A percentile compares a stretch with the other conserved stretches of the same genome.
phyloP scores from a whole-genome alignment of 35 echinoderm and acorn worm genomes.

The Nesometra sesokonis region DNA sequence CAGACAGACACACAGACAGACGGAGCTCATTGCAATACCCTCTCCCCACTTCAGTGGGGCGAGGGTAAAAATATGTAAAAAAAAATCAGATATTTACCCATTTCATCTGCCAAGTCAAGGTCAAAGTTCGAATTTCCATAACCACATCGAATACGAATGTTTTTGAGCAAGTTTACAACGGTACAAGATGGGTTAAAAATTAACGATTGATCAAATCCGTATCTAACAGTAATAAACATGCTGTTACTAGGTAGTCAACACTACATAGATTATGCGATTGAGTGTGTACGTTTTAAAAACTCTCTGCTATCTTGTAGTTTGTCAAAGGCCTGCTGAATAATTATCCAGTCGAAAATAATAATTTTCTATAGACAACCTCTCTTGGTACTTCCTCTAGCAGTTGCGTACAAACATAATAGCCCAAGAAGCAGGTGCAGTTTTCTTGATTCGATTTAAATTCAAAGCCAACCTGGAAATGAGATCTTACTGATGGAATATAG shows the following conservation, averaged over 20 bases:
- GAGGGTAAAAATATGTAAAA: too few species aligned
- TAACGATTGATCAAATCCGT: background rate
- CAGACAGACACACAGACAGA: too few species aligned
- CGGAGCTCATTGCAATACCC: too few species aligned
- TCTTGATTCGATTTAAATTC: background rate
- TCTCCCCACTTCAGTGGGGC: too few species aligned
- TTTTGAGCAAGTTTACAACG: background rate
- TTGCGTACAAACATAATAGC: background rate
- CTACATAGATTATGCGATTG: too few species aligned
- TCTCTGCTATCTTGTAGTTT: too few species aligned
- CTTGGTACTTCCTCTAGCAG: background rate
- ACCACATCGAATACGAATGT: background rate
- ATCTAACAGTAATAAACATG: slow-evolving; percentile 17
- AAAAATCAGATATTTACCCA: slow-evolving; percentile 1
- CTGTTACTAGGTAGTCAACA: too few species aligned
- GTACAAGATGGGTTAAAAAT: slow-evolving; percentile 10
- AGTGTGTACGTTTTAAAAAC: too few species aligned
- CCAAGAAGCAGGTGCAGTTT: background rate
- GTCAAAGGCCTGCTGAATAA: background rate
- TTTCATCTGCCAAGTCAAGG: slow-evolving; percentile 6
- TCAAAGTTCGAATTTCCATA: background rate
- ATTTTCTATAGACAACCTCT: background rate
- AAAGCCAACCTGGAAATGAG: background rate
- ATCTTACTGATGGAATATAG: too few species aligned
- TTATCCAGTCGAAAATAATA: background rate